These are phyloP conservation scores for Spisula subtruncata DNA, from an alignment of 2,888 invertebrate species.

Conservation along the genomic window DNA sequence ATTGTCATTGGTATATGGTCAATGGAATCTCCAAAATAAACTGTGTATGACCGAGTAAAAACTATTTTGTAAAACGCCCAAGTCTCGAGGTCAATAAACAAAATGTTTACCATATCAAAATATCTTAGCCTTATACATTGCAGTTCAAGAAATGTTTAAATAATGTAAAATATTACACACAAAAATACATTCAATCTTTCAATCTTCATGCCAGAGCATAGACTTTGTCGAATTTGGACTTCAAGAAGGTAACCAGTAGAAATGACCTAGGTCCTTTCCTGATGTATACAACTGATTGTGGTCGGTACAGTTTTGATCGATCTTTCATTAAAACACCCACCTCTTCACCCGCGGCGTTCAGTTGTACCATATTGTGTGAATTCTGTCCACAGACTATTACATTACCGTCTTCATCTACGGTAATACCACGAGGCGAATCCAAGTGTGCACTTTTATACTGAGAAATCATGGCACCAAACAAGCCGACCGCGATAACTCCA, in stretches of 20 bases:
- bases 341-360: constrained; percentile 61
- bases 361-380: constrained; percentile 66
- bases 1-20: too few relatives aligned
- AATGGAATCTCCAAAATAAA: too few relatives aligned
- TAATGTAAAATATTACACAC: too few relatives aligned
- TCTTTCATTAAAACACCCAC: constrained; percentile 57
- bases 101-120: too few relatives aligned
- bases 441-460: constrained; percentile 44
- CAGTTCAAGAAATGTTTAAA: too few relatives aligned
- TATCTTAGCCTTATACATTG: too few relatives aligned
- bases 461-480: constrained; percentile 55
- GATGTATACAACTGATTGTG: constrained; percentile 60
- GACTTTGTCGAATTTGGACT: constrained; percentile 64
- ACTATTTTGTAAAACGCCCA: too few relatives aligned
- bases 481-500: constrained; percentile 61
- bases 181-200: too few relatives aligned
- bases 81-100: too few relatives aligned
- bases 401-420: constrained; percentile 61
- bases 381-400: constrained; percentile 66
- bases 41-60: too few relatives aligned
- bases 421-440: constrained; percentile 64
- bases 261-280: constrained; percentile 49
- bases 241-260: constrained; percentile 61
- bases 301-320: constrained; percentile 49
- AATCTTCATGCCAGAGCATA: constrained; percentile 54